These are phyloP conservation scores for Cotesia congregata DNA, from an alignment of 2,888 invertebrate genomes.

Conservation along the genomic window DNA sequence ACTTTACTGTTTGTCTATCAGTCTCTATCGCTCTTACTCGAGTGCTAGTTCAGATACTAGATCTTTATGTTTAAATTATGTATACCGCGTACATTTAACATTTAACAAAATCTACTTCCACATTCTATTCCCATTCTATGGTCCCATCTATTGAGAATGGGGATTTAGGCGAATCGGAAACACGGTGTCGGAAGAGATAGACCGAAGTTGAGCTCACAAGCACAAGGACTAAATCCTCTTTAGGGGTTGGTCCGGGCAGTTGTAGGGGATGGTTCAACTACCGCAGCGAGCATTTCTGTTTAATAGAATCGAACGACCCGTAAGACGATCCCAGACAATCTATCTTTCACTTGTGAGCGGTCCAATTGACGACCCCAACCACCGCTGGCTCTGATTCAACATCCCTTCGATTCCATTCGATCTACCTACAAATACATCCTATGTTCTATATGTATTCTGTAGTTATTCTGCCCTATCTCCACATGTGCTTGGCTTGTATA, in stretches of 20 bases:
- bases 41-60: background rate
- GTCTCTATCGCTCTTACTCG: background rate
- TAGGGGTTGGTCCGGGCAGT: conserved; percentile 45
- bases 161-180: conserved; percentile 27
- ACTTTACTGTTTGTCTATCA: conserved; percentile 1
- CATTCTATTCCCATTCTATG: background rate
- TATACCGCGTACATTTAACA: background rate
- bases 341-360: conserved; percentile 63
- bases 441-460: background rate
- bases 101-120: no score
- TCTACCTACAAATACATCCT: conserved; percentile 55
- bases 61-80: background rate
- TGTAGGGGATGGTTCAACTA: conserved; percentile 40
- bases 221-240: conserved; percentile 47
- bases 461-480: background rate
- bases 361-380: conserved; percentile 61
- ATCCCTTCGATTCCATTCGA: conserved; percentile 48
- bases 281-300: conserved; percentile 51
- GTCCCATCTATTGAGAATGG: conserved; percentile 17
- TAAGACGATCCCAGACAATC: conserved; percentile 68
- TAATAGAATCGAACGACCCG: conserved; percentile 68
- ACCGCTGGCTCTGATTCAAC: conserved; percentile 55
- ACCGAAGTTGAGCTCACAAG: conserved; percentile 37
- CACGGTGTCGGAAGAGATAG: conserved; percentile 26
- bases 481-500: conserved; percentile 16